Conservation (phyloP, 2,113 vertebrate genomes). For the Syngnathoides biaculeatus region DNA sequence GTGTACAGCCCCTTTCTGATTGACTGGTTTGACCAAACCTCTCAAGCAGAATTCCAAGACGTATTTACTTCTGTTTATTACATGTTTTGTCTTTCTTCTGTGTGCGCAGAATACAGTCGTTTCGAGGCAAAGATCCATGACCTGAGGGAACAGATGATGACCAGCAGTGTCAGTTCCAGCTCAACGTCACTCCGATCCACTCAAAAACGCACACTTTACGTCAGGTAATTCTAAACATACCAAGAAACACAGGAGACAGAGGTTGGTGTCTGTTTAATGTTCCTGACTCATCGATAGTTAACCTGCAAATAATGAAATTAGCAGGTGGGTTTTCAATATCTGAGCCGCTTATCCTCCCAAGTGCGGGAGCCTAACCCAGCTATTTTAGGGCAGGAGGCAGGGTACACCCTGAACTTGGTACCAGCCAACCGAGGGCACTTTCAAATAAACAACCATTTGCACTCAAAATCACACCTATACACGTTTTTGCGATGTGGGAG, state of each 20-base stretch:
- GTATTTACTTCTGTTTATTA: conserved; percentile 12
- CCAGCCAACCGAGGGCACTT: too few relatives aligned
- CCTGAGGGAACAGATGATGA: conserved; percentile 98
- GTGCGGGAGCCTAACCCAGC: too few relatives aligned
- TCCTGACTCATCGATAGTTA: conserved; percentile 13
- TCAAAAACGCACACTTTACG: conserved; percentile 80
- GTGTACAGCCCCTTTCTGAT: background rate
- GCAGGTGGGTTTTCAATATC: too few relatives aligned
- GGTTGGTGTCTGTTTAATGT: conserved; percentile 37
- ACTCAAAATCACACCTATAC: too few relatives aligned
- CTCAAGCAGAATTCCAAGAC: background rate
- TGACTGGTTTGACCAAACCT: background rate
- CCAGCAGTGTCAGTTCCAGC: conserved; percentile 93
- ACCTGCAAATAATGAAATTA: too few relatives aligned
- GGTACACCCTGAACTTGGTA: too few relatives aligned
- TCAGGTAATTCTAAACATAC: conserved; percentile 51
- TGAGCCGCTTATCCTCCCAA: too few relatives aligned
- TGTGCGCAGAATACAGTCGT: conserved; percentile 84
- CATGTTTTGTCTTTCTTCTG: conserved; percentile 8
- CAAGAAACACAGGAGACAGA: background rate
- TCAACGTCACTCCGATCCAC: conserved; percentile 92
- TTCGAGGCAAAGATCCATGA: conserved; percentile 99
- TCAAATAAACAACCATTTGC: too few relatives aligned
- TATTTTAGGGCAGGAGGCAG: too few relatives aligned
- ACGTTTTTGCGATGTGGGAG: too few relatives aligned